Percentiles rank a stretch among this genome's conserved stretches.
Conservation (phyloP, 2,113 vertebrate species). For the Oophaga pumilio region DNA sequence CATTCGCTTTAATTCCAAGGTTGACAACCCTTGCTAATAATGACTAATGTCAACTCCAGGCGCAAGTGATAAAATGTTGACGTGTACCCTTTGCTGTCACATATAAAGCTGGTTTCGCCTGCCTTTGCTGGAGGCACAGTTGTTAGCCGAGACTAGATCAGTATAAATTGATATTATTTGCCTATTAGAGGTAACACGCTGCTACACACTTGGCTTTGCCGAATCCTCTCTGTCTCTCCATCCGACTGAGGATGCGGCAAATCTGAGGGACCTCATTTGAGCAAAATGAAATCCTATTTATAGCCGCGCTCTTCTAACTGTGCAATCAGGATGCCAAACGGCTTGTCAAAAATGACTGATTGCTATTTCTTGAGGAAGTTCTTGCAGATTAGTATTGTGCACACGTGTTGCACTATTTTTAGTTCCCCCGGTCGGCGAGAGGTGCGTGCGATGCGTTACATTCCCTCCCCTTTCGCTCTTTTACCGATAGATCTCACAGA, state of each 20-base stretch:
- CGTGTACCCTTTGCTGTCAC: background rate
- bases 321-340: slow-evolving; percentile 56
- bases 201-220: slow-evolving; percentile 14
- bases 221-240: slow-evolving; percentile 4
- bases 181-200: slow-evolving; percentile 45
- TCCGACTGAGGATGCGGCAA: slow-evolving; percentile 30
- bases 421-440: background rate
- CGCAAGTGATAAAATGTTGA: background rate
- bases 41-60: background rate
- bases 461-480: background rate
- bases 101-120: background rate
- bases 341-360: slow-evolving; percentile 58
- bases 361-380: slow-evolving; percentile 52
- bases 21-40: slow-evolving; percentile 1
- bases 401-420: slow-evolving; percentile 40
- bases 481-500: background rate
- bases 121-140: slow-evolving; percentile 11
- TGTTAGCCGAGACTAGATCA: slow-evolving; percentile 43
- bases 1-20: background rate
- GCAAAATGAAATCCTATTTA: slow-evolving; percentile 56
- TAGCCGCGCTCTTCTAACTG: slow-evolving; percentile 52
- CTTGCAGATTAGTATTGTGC: slow-evolving; percentile 37
- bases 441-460: slow-evolving; percentile 6
- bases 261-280: slow-evolving; percentile 53
- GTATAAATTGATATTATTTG: slow-evolving; percentile 53